A percentile compares a stretch with the other conserved stretches of the same genome.
Conservation (phyloP, 2,888 invertebrate genomes). For the Exephanes ischioxanthus region DNA sequence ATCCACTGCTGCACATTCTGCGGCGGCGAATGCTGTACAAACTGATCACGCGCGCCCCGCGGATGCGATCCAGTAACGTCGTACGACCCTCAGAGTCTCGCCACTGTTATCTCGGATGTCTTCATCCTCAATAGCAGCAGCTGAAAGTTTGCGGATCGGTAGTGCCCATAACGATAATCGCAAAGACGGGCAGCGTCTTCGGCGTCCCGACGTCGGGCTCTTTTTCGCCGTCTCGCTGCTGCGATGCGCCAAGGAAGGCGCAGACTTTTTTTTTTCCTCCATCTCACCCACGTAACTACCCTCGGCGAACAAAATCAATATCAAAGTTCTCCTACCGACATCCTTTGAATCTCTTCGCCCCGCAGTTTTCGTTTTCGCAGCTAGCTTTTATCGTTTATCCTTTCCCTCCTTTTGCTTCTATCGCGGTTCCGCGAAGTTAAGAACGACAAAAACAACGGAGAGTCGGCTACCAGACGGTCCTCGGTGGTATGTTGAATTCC, state of each 20-base stretch:
- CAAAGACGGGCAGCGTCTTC: not conserved
- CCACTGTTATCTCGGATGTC: not conserved
- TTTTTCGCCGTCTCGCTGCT: constrained; percentile 9
- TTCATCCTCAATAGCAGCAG: not conserved
- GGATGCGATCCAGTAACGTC: not conserved
- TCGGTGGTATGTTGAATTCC: not conserved
- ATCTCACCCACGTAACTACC: constrained; percentile 35
- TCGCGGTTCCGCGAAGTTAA: not conserved
- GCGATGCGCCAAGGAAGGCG: constrained; percentile 8
- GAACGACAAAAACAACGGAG: not conserved
- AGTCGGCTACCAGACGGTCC: not conserved
- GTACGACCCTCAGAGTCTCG: not conserved
- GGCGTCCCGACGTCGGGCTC: constrained; percentile 39
- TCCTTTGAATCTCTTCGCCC: constrained; percentile 28
- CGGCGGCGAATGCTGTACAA: not conserved
- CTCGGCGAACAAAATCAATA: constrained; percentile 55
- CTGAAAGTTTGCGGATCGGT: constrained; percentile 11
- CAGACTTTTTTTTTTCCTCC: constrained; percentile 18
- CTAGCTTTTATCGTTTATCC: constrained; percentile 6
- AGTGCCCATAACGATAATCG: constrained; percentile 10
- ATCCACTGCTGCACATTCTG: not conserved
- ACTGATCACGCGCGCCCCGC: not conserved
- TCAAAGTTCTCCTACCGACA: constrained; percentile 19
- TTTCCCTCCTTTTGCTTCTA: not conserved
- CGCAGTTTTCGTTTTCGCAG: not conserved